Evolutionary conservation across 1,140 invertebrate genomes (phyloP).

Genomic region (Orius laevigatus): DNA sequence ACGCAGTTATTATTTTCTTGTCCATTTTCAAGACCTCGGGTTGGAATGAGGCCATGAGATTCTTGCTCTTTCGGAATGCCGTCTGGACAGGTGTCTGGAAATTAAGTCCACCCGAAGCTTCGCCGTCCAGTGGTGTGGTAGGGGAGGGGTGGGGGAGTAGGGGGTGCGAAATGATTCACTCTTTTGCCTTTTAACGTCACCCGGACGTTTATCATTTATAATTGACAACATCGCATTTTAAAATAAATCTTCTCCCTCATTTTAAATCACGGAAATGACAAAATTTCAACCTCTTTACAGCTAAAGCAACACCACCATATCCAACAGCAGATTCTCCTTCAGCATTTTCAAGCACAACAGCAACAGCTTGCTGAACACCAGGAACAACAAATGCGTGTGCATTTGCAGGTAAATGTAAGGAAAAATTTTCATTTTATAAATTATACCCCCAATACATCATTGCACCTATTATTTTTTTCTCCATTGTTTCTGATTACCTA

Average conservation of each 20-base stretch:
- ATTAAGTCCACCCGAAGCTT: not conserved
- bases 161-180: not conserved
- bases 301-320: slow-evolving; percentile 81
- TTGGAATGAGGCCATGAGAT: no score
- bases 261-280: not conserved
- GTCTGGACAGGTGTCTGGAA: not conserved
- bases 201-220: not conserved
- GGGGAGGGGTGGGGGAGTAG: no score
- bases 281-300: slow-evolving; percentile 34
- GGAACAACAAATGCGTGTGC: slow-evolving; percentile 72
- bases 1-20: no score
- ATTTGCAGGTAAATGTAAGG: slow-evolving; percentile 52
- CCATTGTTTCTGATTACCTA: no score
- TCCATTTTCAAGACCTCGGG: no score
- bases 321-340: slow-evolving; percentile 72
- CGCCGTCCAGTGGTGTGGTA: no score
- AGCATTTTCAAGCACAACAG: slow-evolving; percentile 75
- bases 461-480: no score
- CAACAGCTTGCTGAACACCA: slow-evolving; percentile 75
- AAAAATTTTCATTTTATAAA: no score
- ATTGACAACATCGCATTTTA: not conserved
- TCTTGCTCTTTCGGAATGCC: no score
- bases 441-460: no score
- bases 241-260: not conserved
- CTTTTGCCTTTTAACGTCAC: slow-evolving; percentile 1